Base-by-base conservation (phyloP, 2,888 invertebrate species). In the Ennomos fuscantarius region DNA sequence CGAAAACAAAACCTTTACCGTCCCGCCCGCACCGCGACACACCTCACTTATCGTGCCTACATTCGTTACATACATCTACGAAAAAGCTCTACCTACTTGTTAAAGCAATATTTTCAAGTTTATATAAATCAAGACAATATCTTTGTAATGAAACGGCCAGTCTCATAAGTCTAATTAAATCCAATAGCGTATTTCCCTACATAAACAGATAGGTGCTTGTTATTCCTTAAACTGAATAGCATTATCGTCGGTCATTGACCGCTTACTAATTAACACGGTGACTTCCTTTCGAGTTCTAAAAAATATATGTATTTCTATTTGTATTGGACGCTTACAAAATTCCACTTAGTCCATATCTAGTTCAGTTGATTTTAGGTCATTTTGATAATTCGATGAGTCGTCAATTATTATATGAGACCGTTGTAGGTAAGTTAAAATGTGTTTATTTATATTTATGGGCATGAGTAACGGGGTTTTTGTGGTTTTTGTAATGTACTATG, bases 1-100 rank as follows among this genome's bases (percentile, higher is more conserved):
- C 88, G 89, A 91, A 92, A 92, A 88, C 87, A 89, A 89, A 89
- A 90, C 87, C 90, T 87, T 79, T 76, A 75, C 62, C 58, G 48
- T 55, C 75, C 73, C 73, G 65, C 72, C 66, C 70, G 70, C 69
- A 63, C 72, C 67, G 66, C 73, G 65, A 72, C 68, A 70, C 68
- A 66, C 77, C 65, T 66, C 63, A 66, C 55, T 57, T 66, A 62
- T 55, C 57, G 54, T 59, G 33, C 51, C 45, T 64, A 62, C 50
- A 55, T 66, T 66, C 58, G 54, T 43, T 58, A 44, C 65, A 51
- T 45, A 44, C 42, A 11, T 34, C 36, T 36, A 31, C 31, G 11
- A 44, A 32, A 36, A 39, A 46, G 39, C 45, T 33, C 13, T 35
- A 45, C 49, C 15, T 41, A 46, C n/a, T 13, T 8, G 2, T 24